Conservation (phyloP, 1,140 invertebrate species). For the Dolichoris vasculosae region DNA sequence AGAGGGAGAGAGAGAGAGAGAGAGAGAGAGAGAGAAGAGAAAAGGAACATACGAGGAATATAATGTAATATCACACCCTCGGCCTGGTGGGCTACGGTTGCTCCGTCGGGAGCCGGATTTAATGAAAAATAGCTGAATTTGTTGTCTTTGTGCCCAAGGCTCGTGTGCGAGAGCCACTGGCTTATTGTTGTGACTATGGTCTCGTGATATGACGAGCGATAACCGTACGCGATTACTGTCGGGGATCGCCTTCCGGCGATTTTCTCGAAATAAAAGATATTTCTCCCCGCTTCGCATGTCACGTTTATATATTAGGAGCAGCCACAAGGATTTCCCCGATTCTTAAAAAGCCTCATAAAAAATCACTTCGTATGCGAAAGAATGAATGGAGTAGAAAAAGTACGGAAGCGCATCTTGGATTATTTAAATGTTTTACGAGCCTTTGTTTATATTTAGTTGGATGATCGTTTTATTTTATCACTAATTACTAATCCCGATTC, state of each 20-base stretch:
- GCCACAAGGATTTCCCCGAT: slow-evolving; percentile 5
- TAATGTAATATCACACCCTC: slow-evolving; percentile 64
- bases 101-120: slow-evolving; percentile 64
- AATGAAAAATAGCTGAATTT: slow-evolving; percentile 70
- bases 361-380: slow-evolving; percentile 31
- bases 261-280: slow-evolving; percentile 51
- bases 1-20: background rate
- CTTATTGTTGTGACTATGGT: slow-evolving; percentile 24
- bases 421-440: background rate
- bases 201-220: slow-evolving; percentile 45
- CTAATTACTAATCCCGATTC: no score
- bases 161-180: slow-evolving; percentile 12
- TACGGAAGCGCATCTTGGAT: background rate
- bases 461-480: no score
- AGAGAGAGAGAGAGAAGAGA: slow-evolving; percentile 35
- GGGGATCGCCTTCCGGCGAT: slow-evolving; percentile 51
- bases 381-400: background rate
- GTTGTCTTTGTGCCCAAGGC: slow-evolving; percentile 59
- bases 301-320: background rate
- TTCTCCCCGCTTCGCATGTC: background rate
- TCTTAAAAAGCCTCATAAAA: slow-evolving; percentile 45
- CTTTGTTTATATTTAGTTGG: background rate
- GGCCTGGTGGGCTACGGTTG: slow-evolving; percentile 36
- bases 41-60: slow-evolving; percentile 58
- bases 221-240: slow-evolving; percentile 49